Conservation (phyloP, 2,888 invertebrate genomes). For the Ischnura elegans region DNA sequence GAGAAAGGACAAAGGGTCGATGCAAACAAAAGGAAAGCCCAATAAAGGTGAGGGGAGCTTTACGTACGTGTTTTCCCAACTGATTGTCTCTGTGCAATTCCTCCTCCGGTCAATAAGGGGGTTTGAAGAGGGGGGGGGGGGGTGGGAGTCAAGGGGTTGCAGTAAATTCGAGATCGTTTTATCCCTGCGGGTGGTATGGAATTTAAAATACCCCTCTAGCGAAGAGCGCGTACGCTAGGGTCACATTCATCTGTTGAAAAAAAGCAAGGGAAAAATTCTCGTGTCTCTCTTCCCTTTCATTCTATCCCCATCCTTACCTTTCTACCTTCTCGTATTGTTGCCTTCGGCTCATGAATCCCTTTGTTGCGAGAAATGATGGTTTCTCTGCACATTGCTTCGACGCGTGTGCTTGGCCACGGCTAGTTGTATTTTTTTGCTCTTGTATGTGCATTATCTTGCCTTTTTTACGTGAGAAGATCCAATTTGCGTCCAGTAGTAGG, state of each 20-base stretch:
- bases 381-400: background rate
- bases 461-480: too few relatives aligned
- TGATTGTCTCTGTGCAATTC: slow-evolving; percentile 29
- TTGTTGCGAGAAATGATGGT: background rate
- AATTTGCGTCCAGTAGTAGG: too few relatives aligned
- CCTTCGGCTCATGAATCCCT: background rate
- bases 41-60: background rate
- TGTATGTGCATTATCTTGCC: too few relatives aligned
- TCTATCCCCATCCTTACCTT: background rate
- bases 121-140: background rate
- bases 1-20: background rate
- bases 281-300: background rate
- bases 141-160: too few relatives aligned
- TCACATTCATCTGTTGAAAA: background rate
- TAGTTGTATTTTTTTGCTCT: too few relatives aligned
- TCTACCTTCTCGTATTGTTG: background rate
- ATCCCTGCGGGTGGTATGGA: background rate
- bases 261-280: background rate
- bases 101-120: background rate
- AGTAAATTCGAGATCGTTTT: background rate
- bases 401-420: background rate
- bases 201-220: background rate
- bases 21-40: slow-evolving; percentile 11
- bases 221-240: background rate
- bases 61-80: slow-evolving; percentile 23